Base-by-base conservation (phyloP, 2,888 invertebrate genomes). In the Protophormia terraenovae region DNA sequence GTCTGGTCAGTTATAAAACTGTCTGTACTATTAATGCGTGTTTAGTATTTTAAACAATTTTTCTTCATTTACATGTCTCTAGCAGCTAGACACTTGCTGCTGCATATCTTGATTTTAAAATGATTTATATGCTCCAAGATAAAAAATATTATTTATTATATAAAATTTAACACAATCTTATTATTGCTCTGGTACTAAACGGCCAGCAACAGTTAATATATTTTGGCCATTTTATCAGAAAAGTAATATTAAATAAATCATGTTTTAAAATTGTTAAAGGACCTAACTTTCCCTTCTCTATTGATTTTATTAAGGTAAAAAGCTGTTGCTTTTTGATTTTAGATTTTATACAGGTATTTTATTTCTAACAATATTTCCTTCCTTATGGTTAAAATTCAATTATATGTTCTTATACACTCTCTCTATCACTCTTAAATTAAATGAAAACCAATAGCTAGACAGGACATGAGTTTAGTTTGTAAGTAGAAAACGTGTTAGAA, bases 121-220 rank as follows among this genome's bases (percentile, higher is more conserved):
- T n/a, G n/a, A n/a, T n/a, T n/a, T n/a, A 47, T 29, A 14, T 55
- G 35, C 60, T 24, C 14, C 41, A 0, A 32, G 67, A 69, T 69
- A 78, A 76, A 55, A 55, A 55, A n/a, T 78, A 78, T 78, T 78
- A 78, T 78, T 78, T 78, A 78, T 78, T 71, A 71, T 12, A 19
- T 62, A 38, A 50, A n/a, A 62, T 78, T 69, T 38, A 27, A 62
- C 10, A 78, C 78, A 47, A 62, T 62, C 60, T 71, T 58, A 62
- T 78, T 78, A 78, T 71, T 78, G 78, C 50, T 69, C 69, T 19
- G 29, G 60, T 69, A 62, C 38, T 10, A 38, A 78, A 78, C 27
- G 10, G 38, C 62, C 24, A 60, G 60, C 60, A 78, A 71, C 60
- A 62, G 69, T 19, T 78, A 24, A 60, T 29, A 64, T 32, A 1